A percentile compares a stretch with the other conserved stretches of the same genome.
phyloP scores from a whole-genome alignment of 2,888 invertebrate genomes.

The Caenorhabditis doughertyi region DNA sequence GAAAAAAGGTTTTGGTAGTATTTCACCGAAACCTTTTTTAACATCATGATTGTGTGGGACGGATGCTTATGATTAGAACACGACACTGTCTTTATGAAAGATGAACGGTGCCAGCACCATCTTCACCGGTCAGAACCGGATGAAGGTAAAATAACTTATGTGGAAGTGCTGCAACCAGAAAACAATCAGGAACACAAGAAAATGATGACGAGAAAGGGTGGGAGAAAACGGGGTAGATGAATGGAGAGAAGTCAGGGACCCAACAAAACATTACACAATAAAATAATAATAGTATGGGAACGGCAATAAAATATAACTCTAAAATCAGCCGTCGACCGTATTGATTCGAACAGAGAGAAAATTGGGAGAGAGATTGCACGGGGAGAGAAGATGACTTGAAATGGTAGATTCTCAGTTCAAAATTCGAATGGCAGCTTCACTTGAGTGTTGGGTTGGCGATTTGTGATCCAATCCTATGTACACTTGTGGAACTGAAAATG shows the following conservation, averaged over 20 bases:
- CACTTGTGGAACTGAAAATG: slow-evolving; percentile 57
- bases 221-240: slow-evolving; percentile 4
- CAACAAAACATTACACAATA: slow-evolving; percentile 10
- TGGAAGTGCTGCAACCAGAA: slow-evolving; percentile 7
- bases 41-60: background rate
- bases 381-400: slow-evolving; percentile 5
- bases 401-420: slow-evolving; percentile 35
- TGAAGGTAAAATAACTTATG: slow-evolving; percentile 7
- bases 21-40: too few species aligned
- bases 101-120: slow-evolving; percentile 15
- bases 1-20: slow-evolving; percentile 5
- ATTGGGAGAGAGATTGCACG: slow-evolving; percentile 35
- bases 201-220: slow-evolving; percentile 22
- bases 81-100: slow-evolving; percentile 16
- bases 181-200: slow-evolving; percentile 21
- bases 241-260: background rate
- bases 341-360: slow-evolving; percentile 19
- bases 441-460: slow-evolving; percentile 54
- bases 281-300: background rate
- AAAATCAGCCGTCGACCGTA: slow-evolving; percentile 17
- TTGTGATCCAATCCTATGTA: slow-evolving; percentile 68
- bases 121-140: background rate
- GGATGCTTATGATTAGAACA: background rate
- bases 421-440: slow-evolving; percentile 62
- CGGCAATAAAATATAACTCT: slow-evolving; percentile 3